Evolutionary conservation across 2,797 vertebrate species (phyloP).

Genomic region (Coranthus polyacanthus): DNA sequence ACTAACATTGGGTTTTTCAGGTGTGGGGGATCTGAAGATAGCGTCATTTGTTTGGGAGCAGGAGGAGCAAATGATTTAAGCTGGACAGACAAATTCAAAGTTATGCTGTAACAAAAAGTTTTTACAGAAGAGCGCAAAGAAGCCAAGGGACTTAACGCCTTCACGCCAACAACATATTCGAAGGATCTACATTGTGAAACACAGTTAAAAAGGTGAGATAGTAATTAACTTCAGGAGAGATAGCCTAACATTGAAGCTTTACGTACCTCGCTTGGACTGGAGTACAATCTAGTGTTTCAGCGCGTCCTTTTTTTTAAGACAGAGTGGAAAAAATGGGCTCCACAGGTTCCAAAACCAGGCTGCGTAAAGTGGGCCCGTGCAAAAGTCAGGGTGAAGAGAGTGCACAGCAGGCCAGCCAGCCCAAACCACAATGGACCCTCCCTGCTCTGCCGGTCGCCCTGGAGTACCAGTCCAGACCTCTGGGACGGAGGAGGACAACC

Average conservation of each 20-base stretch:
- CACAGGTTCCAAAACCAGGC: slow-evolving; percentile 82
- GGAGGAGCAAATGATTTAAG: slow-evolving; percentile 27
- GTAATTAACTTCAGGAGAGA: slow-evolving; percentile 6
- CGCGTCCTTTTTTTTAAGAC: background rate
- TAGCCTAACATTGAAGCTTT: background rate
- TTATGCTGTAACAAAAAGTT: slow-evolving; percentile 33
- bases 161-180: background rate
- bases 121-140: slow-evolving; percentile 11
- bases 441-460: slow-evolving; percentile 42
- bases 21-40: slow-evolving; percentile 13
- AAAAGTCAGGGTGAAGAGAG: slow-evolving; percentile 40
- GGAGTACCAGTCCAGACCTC: slow-evolving; percentile 49
- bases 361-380: slow-evolving; percentile 86
- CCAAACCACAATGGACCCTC: slow-evolving; percentile 62
- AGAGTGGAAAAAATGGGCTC: slow-evolving; percentile 90
- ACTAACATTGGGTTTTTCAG: slow-evolving; percentile 28
- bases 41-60: slow-evolving; percentile 18
- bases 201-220: slow-evolving; percentile 20
- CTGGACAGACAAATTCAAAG: slow-evolving; percentile 3
- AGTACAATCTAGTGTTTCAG: slow-evolving; percentile 1
- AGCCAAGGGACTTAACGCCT: background rate
- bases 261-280: background rate
- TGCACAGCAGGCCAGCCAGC: slow-evolving; percentile 13
- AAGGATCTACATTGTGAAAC: background rate
- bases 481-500: slow-evolving; percentile 44